Evolutionary conservation across 92 coral and sea anemone species (phyloP).

Genomic region (Porites evermanni): DNA sequence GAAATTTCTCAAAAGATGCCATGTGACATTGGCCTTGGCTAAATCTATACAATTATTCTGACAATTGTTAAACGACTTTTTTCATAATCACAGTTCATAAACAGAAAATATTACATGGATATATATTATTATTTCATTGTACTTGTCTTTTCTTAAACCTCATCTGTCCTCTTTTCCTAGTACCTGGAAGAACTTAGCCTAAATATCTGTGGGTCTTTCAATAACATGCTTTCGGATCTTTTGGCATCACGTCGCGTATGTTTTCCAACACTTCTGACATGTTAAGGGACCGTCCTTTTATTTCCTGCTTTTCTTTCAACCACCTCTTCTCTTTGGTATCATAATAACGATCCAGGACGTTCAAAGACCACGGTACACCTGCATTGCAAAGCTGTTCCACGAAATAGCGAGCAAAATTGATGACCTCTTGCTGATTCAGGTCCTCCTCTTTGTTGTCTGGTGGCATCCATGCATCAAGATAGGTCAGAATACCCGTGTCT

Average conservation of each 20-base stretch:
- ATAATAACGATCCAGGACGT: slow-evolving; percentile 68
- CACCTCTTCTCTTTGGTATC: slow-evolving; percentile 55
- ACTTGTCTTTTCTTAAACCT: too few species aligned
- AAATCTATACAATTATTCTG: too few species aligned
- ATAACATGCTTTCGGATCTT: too few species aligned
- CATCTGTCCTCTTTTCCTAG: too few species aligned
- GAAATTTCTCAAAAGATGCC: too few species aligned
- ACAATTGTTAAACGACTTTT: too few species aligned
- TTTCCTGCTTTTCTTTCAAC: slow-evolving; percentile 32
- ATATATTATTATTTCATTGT: too few species aligned
- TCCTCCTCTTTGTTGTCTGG: slow-evolving; percentile 50
- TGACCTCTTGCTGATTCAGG: slow-evolving; percentile 56
- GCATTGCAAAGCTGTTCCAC: slow-evolving; percentile 45
- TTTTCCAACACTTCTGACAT: slow-evolving; percentile 56
- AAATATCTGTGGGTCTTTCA: too few species aligned
- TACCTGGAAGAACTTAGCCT: too few species aligned
- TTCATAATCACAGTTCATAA: too few species aligned
- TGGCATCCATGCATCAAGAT: slow-evolving; percentile 84
- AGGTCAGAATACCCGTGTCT: slow-evolving; percentile 36
- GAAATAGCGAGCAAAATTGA: slow-evolving; percentile 65
- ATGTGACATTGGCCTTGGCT: too few species aligned
- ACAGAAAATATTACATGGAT: too few species aligned
- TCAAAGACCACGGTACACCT: slow-evolving; percentile 72
- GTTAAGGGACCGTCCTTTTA: slow-evolving; percentile 40
- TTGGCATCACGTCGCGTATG: slow-evolving; percentile 15